Percentiles rank a stretch among this genome's conserved stretches.
Conservation (phyloP, 2,888 invertebrate genomes). For the Sussaba pulchella region DNA sequence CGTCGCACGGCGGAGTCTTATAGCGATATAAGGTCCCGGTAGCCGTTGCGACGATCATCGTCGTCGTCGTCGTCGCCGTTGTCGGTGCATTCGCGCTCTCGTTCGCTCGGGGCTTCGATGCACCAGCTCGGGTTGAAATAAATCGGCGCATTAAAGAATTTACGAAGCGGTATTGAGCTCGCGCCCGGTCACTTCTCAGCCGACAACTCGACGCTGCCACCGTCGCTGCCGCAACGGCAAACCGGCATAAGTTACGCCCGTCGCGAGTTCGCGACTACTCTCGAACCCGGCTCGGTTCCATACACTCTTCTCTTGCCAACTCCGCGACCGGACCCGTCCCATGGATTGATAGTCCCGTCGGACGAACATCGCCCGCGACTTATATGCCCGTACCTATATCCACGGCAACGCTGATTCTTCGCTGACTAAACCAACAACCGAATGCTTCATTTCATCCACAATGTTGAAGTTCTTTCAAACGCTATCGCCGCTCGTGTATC, state of each 20-base stretch:
- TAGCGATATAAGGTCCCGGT: constrained; percentile 51
- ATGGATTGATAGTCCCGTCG: constrained; percentile 66
- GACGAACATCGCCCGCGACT: constrained; percentile 50
- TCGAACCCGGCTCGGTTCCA: constrained; percentile 43
- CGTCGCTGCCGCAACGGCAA: constrained; percentile 11
- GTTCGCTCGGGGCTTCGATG: constrained; percentile 59
- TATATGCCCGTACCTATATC: constrained; percentile 35
- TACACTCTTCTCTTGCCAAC: constrained; percentile 30
- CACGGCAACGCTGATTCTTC: constrained; percentile 17
- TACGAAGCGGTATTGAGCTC: constrained; percentile 62
- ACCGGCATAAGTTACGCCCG: constrained; percentile 63
- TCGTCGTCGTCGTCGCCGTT: constrained; percentile 44
- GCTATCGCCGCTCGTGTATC: background rate
- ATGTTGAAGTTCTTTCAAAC: constrained; percentile 23
- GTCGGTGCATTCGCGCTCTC: constrained; percentile 52
- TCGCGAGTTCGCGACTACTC: constrained; percentile 42
- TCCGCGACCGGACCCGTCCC: constrained; percentile 16
- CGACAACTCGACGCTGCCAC: background rate
- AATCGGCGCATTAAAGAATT: constrained; percentile 73
- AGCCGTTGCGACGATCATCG: constrained; percentile 44
- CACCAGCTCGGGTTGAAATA: constrained; percentile 66
- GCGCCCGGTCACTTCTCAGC: constrained; percentile 41
- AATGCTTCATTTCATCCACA: constrained; percentile 40
- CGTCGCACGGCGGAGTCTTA: constrained; percentile 31
- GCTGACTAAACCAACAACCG: constrained; percentile 33